Evolutionary conservation across 1,140 invertebrate genomes (phyloP).

Genomic region (Metaphire vulgaris): DNA sequence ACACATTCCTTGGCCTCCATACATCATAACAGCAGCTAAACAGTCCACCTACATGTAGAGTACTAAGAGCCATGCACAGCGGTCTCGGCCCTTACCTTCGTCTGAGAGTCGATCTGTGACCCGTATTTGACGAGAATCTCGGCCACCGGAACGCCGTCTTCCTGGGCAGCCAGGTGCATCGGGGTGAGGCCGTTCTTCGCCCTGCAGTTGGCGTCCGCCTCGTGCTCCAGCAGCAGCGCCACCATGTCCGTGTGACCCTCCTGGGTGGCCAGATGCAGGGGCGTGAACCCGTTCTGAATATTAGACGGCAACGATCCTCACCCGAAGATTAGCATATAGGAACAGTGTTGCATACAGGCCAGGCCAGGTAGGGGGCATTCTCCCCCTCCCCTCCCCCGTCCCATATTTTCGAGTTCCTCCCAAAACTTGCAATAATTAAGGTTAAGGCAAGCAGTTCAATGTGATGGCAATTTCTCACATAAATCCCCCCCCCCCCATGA

Average conservation of each 20-base stretch:
- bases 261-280: constrained; percentile 85
- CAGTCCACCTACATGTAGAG: too few relatives aligned
- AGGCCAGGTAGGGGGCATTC: too few relatives aligned
- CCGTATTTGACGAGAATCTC: constrained; percentile 81
- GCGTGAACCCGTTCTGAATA: constrained; percentile 68
- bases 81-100: constrained; percentile 70
- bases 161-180: constrained; percentile 71
- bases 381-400: not conserved
- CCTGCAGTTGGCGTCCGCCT: constrained; percentile 73
- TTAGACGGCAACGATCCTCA: too few relatives aligned
- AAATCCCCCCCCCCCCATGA: not conserved
- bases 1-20: too few relatives aligned
- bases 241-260: constrained; percentile 92
- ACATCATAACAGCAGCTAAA: too few relatives aligned
- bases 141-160: constrained; percentile 92
- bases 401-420: not conserved
- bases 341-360: too few relatives aligned
- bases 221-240: constrained; percentile 78
- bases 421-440: too few relatives aligned
- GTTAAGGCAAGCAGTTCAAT: not conserved
- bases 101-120: constrained; percentile 76
- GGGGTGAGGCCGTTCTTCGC: constrained; percentile 77
- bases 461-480: not conserved
- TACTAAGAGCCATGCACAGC: too few relatives aligned
- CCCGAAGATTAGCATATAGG: not conserved